A percentile compares a stretch with the other conserved stretches of the same genome.
These are phyloP conservation scores for Axinella damicornis DNA, from an alignment of 37 sponge, comb jelly and placozoan genomes.

Conservation along the genomic window DNA sequence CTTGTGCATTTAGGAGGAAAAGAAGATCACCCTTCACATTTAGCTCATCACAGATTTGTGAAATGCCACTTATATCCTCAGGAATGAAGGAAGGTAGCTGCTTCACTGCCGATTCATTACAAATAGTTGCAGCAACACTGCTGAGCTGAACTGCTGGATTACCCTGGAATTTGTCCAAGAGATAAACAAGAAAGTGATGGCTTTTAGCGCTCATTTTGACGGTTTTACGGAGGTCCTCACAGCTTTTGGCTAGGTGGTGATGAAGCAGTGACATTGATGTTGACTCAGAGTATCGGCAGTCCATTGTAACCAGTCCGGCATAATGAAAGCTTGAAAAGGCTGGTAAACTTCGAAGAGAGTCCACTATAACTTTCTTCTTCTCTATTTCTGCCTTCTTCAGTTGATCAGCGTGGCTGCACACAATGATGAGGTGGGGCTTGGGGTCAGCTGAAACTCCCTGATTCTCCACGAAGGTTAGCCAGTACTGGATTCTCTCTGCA, in stretches of 20 bases:
- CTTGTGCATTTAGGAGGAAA: neutral
- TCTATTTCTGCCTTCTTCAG: neutral
- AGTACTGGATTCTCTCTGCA: neutral
- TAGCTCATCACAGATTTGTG: neutral
- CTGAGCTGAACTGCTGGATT: neutral
- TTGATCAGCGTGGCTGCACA: constrained; percentile 16
- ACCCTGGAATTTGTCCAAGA: neutral
- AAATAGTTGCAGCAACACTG: neutral
- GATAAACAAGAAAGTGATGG: neutral
- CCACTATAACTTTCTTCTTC: neutral
- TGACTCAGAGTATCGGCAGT: neutral
- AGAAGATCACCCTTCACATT: neutral
- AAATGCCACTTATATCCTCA: neutral
- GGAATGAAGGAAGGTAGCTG: neutral
- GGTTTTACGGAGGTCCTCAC: neutral
- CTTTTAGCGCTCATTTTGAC: neutral
- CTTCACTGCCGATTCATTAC: neutral
- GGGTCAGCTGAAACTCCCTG: neutral
- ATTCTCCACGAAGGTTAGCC: constrained; percentile 15
- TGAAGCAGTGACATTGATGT: too few species aligned
- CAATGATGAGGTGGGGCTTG: constrained; percentile 1
- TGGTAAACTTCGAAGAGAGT: too few species aligned
- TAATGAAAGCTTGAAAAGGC: neutral
- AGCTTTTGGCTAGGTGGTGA: too few species aligned
- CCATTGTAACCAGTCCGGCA: neutral